Conservation (phyloP, 2,888 invertebrate genomes). For the Brenthis ino region DNA sequence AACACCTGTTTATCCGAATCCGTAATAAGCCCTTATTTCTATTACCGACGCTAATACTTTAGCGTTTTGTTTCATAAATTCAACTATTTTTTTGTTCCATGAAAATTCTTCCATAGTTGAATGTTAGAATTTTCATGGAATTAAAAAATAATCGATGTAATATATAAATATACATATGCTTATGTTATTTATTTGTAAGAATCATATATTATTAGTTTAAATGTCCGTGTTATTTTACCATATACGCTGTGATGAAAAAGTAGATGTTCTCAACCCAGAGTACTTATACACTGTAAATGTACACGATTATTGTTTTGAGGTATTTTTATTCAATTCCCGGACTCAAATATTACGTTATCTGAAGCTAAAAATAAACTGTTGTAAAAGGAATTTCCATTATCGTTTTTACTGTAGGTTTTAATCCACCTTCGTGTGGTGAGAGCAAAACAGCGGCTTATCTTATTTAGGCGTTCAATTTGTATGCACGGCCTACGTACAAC, state of each 20-base stretch:
- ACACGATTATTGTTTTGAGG: neutral
- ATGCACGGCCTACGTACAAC: constrained; percentile 64
- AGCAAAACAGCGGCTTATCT: constrained; percentile 43
- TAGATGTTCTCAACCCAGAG: no score
- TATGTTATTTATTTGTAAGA: no score
- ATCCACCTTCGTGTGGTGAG: constrained; percentile 35
- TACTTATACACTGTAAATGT: no score
- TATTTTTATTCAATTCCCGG: constrained; percentile 23
- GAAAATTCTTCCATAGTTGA: no score
- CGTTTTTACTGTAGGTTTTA: constrained; percentile 41
- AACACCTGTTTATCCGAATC: constrained; percentile 27
- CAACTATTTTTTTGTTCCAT: neutral
- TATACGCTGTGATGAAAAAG: no score
- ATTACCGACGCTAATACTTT: constrained; percentile 10
- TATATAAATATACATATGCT: no score
- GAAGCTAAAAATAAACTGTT: constrained; percentile 51
- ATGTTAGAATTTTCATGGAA: no score
- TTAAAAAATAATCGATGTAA: no score
- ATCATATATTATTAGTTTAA: no score
- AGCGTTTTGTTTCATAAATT: constrained; percentile 2
- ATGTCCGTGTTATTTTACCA: no score
- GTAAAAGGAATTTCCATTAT: constrained; percentile 61
- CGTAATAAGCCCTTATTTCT: constrained; percentile 13
- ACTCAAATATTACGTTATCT: constrained; percentile 6
- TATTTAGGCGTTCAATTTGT: constrained; percentile 77